Base-by-base conservation (phyloP, 2,888 invertebrate species). In the Ichneumoninae sp. region DNA sequence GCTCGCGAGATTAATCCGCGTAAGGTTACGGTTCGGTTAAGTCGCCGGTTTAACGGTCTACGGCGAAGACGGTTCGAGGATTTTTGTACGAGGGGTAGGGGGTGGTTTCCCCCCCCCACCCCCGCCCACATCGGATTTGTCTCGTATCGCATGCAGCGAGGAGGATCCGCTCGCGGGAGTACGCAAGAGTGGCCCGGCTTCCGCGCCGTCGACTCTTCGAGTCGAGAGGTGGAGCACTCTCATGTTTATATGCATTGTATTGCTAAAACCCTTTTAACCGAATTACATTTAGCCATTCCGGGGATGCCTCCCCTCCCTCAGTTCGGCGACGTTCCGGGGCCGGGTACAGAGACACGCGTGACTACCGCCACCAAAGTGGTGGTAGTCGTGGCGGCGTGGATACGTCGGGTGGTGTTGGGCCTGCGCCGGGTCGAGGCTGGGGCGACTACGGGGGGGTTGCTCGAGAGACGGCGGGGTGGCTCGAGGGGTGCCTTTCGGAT, bases 181-280 rank as follows among this genome's bases (percentile, higher is more conserved):
- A 47, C 66, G 22, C 52, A 54, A 54, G 76, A 66, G 66, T 52
- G 66, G n/a, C 52, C 40, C 30, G 36, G 75, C 75, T 86, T 86
- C 86, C 83, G 82, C 86, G 68, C 82, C 86, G 76, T 74, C 83
- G 83, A 89, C 82, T 87, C 82, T 77, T 22, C 84, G 87, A 87
- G 87, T 86, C 85, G 88, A 87, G 86, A 87, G 89, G 88, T 87
- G 88, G 89, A 89, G 87, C 87, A 90, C 93, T 93, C 93, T 93
- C 93, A 93, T 93, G 93, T 93, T 92, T 93, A 93, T 93, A 93
- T 93, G 93, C 93, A 93, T 93, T 93, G 92, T 93, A 93, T 93
- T 92, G 91, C 93, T 93, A 93, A 93, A 93, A 93, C 93, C 93
- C 93, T 93, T 93, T 93, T 92, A 93, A 93, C 93, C 91, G 92